Evolutionary conservation across 1,140 invertebrate species (phyloP), one percentile per base, ranked within the genome.

Genomic region (Monochamus saltuarius): DNA sequence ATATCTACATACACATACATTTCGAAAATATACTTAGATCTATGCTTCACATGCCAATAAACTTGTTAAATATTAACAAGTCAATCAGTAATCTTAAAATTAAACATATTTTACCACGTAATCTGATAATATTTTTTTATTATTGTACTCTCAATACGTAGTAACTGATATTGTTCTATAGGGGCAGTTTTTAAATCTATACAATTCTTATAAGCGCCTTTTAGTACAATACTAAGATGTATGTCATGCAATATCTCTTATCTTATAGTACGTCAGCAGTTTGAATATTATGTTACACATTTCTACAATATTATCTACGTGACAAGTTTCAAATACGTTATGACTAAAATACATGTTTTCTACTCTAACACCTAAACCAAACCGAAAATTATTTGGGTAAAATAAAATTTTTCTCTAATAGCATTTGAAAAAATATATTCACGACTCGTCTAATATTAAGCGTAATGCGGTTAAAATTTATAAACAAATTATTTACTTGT

Each of bases 151-250:
- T 54, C 16, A 29, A 13, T 57, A 42, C 35, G 54, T 52, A 53
- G 35, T 47, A 62, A 49, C 49, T 62, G 61, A 58, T 65, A 65
- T 65, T 65, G 63, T 65, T 61, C 63, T 65, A 61, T 61, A 45
- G 45, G 63, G 63, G 63, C 63, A 65, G 63, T 65, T 38, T 60
- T 43, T 29, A 29, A 35, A 29, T 58, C 60, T 56, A 56, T 51
- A 57, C 49, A 34, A 29, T 13, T 19, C 47, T 50, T 22, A 58
- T 62, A 65, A 65, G 63, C 63, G 63, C 61, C 43, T 58, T 40
- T 64, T 16, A 38, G 37, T 43, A 46, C 45, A 47, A 56, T 22
- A 37, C 49, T 50, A 45, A 37, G 47, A 58, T 49, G 29, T 52
- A 60, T 60, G 10, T 40, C 14, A 16, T 57, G 13, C 34, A 29